phyloP scores from a whole-genome alignment of 2,888 invertebrate species.

The Pyrocoelia pectoralis region DNA sequence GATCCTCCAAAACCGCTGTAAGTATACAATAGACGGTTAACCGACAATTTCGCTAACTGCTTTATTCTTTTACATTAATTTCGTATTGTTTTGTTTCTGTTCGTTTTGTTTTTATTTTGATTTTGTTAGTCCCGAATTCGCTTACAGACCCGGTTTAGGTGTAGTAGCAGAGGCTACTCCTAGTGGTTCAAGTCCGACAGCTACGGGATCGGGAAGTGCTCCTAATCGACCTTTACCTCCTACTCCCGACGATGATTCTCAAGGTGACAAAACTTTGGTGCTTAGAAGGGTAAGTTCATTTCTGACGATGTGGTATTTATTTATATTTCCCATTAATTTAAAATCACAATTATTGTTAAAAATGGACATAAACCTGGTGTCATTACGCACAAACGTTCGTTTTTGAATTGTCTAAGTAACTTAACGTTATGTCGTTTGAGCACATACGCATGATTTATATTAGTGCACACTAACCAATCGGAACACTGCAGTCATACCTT shows the following conservation, averaged over 20 bases:
- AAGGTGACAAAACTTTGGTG: constrained; percentile 88
- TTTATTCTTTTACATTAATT: not conserved
- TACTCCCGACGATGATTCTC: constrained; percentile 85
- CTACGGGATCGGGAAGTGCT: constrained; percentile 70
- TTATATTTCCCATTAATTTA: too few species aligned
- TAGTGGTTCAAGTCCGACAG: constrained; percentile 59
- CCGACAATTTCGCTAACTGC: not conserved
- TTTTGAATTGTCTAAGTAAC: too few species aligned
- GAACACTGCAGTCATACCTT: too few species aligned
- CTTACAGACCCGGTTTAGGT: constrained; percentile 78
- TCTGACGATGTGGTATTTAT: too few species aligned
- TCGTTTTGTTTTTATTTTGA: constrained; percentile 46
- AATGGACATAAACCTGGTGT: too few species aligned
- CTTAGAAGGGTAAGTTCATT: constrained; percentile 84
- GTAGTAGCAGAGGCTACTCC: constrained; percentile 66
- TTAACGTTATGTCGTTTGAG: too few species aligned
- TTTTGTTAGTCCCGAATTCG: constrained; percentile 80
- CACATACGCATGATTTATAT: too few species aligned
- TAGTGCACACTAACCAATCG: too few species aligned
- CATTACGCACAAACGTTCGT: too few species aligned
- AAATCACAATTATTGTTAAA: too few species aligned
- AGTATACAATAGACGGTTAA: constrained; percentile 59
- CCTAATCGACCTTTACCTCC: constrained; percentile 94
- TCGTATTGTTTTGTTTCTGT: constrained; percentile 40
- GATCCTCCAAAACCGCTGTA: constrained; percentile 97